A percentile compares a stretch with the other conserved stretches of the same genome.
Evolutionary conservation across 2,797 vertebrate genomes (phyloP).

Genomic region (Epinephelus awoara): DNA sequence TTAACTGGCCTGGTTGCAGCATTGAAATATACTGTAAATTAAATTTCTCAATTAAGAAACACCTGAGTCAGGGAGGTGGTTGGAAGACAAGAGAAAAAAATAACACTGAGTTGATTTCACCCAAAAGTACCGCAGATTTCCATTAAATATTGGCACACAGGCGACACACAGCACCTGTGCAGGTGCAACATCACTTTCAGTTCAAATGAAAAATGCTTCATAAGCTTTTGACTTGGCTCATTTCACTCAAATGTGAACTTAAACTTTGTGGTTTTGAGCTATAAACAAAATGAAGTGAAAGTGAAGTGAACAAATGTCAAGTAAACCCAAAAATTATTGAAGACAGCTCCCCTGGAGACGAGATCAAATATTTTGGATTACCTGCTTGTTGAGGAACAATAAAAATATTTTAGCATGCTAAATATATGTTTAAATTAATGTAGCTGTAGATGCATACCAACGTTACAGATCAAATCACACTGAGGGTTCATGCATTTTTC

Average conservation of each 20-base stretch:
- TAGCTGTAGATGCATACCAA: constrained; percentile 34
- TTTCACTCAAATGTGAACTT: constrained; percentile 31
- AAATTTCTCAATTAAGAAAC: neutral
- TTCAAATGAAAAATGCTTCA: constrained; percentile 50
- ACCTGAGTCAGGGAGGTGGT: neutral
- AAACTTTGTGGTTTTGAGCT: neutral
- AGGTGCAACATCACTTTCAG: constrained; percentile 65
- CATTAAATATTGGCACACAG: constrained; percentile 24
- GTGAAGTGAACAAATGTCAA: constrained; percentile 52
- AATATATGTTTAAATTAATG: constrained; percentile 2
- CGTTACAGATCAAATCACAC: constrained; percentile 62
- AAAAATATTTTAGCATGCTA: constrained; percentile 24
- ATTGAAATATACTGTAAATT: neutral
- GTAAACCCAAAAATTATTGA: constrained; percentile 31
- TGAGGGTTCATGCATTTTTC: constrained; percentile 67
- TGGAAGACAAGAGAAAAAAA: constrained; percentile 26
- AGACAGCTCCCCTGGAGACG: constrained; percentile 18
- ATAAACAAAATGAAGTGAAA: constrained; percentile 65
- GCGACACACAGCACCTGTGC: constrained; percentile 15
- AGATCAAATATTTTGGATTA: constrained; percentile 30
- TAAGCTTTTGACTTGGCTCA: constrained; percentile 13
- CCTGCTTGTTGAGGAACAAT: constrained; percentile 7
- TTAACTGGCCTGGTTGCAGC: constrained; percentile 1
- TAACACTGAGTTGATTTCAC: constrained; percentile 40
- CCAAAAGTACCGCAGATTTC: constrained; percentile 38